These are phyloP conservation scores for Anser brachyrhynchus DNA, from an alignment of 2,113 vertebrate genomes.

Conservation along the genomic window DNA sequence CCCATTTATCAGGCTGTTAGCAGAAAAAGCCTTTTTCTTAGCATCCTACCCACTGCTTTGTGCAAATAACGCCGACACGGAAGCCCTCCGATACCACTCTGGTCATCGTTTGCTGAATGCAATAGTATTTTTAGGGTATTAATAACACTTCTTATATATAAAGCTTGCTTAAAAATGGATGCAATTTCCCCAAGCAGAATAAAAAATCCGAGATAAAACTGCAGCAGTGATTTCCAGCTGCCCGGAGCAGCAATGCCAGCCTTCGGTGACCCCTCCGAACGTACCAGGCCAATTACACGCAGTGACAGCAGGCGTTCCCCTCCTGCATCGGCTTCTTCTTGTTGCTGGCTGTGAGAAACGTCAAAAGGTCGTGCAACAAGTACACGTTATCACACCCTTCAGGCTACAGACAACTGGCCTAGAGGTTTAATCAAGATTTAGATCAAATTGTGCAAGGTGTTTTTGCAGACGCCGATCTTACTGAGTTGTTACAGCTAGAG, in stretches of 20 bases:
- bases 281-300: constrained; percentile 18
- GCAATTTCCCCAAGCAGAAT: not conserved
- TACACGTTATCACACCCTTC: not conserved
- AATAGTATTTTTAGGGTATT: not conserved
- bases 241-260: constrained; percentile 24
- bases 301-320: not conserved
- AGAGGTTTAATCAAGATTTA: constrained; percentile 23
- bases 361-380: not conserved
- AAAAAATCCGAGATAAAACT: constrained; percentile 10
- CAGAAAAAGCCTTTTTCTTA: constrained; percentile 4
- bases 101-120: not conserved
- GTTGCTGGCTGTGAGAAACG: not conserved
- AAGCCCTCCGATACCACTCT: not conserved
- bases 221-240: constrained; percentile 18
- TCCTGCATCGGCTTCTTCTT: not conserved
- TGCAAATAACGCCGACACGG: not conserved
- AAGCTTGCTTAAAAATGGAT: not conserved
- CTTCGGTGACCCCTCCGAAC: constrained; percentile 20
- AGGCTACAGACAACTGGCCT: not conserved
- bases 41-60: not conserved
- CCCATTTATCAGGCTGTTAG: not conserved
- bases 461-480: constrained; percentile 30
- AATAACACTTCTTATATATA: not conserved
- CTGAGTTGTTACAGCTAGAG: not conserved
- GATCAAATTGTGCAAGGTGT: not conserved